Conservation (phyloP, 2,797 vertebrate genomes). For the Morus bassanus region DNA sequence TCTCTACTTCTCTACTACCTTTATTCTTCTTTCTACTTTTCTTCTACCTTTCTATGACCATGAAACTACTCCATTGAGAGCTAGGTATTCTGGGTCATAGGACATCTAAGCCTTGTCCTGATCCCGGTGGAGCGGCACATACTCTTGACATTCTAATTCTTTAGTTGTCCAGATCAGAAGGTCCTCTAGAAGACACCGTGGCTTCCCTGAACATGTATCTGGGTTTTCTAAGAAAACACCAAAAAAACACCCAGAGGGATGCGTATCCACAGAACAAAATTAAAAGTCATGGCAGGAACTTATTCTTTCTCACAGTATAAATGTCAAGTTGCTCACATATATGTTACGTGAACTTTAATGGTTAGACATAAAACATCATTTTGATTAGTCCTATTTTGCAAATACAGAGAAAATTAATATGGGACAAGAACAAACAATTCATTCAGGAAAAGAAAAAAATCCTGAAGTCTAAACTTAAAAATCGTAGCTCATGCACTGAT, state of each 20-base stretch:
- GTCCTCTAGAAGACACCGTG: neutral
- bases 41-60: no score
- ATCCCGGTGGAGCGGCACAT: accelerated
- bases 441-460: neutral
- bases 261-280: neutral
- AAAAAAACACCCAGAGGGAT: neutral
- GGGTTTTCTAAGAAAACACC: neutral
- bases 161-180: neutral
- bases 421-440: neutral
- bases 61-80: neutral
- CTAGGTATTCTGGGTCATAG: neutral
- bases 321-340: neutral
- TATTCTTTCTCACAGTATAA: neutral
- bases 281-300: neutral
- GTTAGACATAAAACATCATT: neutral
- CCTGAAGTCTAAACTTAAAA: neutral
- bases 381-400: neutral
- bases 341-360: neutral
- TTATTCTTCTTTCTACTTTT: no score
- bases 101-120: neutral
- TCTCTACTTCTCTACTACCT: no score
- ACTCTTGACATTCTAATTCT: neutral
- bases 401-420: neutral
- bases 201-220: neutral
- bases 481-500: neutral